Conservation (phyloP, 1,140 invertebrate genomes). For the Mactra quadrangularis region DNA sequence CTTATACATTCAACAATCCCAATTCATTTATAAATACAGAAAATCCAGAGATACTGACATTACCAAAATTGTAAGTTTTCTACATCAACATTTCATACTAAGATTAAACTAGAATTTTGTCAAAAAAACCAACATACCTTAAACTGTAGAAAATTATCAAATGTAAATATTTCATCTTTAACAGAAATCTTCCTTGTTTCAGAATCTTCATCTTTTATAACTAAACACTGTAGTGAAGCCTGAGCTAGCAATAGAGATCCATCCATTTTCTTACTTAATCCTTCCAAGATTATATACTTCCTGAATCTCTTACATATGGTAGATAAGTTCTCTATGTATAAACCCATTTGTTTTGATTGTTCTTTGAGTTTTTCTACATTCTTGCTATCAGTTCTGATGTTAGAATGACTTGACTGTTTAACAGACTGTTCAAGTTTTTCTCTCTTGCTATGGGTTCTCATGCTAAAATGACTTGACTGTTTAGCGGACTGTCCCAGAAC, state of each 20-base stretch:
- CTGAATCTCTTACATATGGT: conserved; percentile 21
- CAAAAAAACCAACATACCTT: conserved; percentile 21
- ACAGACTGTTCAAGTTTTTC: background rate
- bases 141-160: conserved; percentile 51
- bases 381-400: background rate
- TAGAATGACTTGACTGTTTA: no score
- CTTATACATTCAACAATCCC: no score
- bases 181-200: no score
- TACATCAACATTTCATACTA: no score
- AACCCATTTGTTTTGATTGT: conserved; percentile 18
- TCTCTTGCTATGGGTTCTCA: background rate
- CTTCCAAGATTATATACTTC: background rate
- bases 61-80: no score
- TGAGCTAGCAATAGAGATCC: conserved; percentile 12
- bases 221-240: conserved; percentile 5
- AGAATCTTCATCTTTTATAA: no score
- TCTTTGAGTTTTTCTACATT: conserved; percentile 9
- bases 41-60: no score
- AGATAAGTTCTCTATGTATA: background rate
- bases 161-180: conserved; percentile 26
- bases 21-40: no score
- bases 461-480: no score
- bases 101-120: no score
- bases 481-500: no score
- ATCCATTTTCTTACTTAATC: conserved; percentile 20